Base-by-base conservation (phyloP, 2,113 vertebrate species). In the Tupaia tana region DNA sequence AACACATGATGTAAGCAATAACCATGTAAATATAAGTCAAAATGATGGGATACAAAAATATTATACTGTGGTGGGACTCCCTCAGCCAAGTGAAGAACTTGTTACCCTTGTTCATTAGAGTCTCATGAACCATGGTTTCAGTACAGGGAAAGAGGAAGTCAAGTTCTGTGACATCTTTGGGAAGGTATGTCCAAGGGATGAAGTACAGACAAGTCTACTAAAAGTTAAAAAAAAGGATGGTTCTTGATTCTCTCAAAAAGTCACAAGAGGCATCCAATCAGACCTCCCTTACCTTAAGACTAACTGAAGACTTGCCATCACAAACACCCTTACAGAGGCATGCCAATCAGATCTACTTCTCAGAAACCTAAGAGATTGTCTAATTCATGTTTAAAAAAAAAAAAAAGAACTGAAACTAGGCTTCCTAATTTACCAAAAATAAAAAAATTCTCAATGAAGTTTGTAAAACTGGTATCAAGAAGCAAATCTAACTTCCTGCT, bases 371-470 rank as follows among this genome's bases (percentile, higher is more conserved):
- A 90, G 73, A 91, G 95, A 81, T 67, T 25, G 34, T 85, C 71
- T 83, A 85, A 96, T 93, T 96, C 96, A 96, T 86, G 71, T 82
- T 86, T 43, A 3, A 43, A 43, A 43, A 43, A 43, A 95, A 93
- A 94, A 94, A 69, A 88, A 95, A 97, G 97, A 98, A 98, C 96
- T 97, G 96, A 97, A 98, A 97, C 96, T 85, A 81, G 7, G 64
- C 73, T 96, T 96, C 93, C 85, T 69, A 94, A 88, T 90, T 97
- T 95, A 86, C 91, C 70, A 83, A 96, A 94, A 91, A 90, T 66
- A 90, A 96, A 75, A 96, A 97, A 94, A 90, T 91, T 87, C 97
- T 98, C 95, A 98, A 98, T 98, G 95, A 96, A 97, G 88, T 94
- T 94, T 82, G 84, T 94, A 93, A 96, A 98, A 89, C 63, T 77